Percentiles rank a stretch among this genome's conserved stretches.
phyloP scores from a whole-genome alignment of 2,797 vertebrate species.

The Antennarius maculatus region DNA sequence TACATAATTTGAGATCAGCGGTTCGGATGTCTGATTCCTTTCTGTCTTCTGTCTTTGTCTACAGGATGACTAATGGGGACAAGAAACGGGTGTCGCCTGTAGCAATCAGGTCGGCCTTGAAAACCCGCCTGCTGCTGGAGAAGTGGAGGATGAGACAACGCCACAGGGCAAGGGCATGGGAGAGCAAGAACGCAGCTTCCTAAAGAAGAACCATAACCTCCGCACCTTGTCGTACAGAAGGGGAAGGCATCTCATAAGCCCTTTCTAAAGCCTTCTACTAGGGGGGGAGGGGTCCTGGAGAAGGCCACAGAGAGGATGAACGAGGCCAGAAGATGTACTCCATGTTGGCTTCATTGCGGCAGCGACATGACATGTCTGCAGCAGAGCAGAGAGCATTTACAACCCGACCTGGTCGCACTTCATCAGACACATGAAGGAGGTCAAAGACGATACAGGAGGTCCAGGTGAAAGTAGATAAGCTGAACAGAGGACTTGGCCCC shows the following conservation, averaged over 20 bases:
- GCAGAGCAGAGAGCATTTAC: constrained; percentile 14
- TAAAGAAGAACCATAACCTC: constrained; percentile 34
- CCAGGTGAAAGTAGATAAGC: constrained; percentile 33
- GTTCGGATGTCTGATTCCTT: constrained; percentile 22
- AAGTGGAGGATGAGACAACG: constrained; percentile 61
- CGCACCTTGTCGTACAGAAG: constrained; percentile 24
- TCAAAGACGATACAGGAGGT: constrained; percentile 23
- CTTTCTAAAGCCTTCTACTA: constrained; percentile 22
- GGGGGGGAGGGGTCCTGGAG: too few species aligned
- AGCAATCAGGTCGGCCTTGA: constrained; percentile 10
- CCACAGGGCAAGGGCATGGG: constrained; percentile 45
- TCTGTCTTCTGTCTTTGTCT: constrained; percentile 23
- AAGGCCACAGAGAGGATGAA: constrained; percentile 10
- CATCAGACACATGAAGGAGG: constrained; percentile 1
- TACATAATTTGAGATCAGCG: constrained; percentile 8
- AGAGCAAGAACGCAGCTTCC: constrained; percentile 43
- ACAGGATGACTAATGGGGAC: constrained; percentile 42
- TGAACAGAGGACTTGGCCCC: constrained; percentile 15
- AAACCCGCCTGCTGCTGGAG: constrained; percentile 62
- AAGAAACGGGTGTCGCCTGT: constrained; percentile 6
- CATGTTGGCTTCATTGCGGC: constrained; percentile 1
- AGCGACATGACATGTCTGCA: neutral
- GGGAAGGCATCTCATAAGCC: constrained; percentile 19
- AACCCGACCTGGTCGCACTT: constrained; percentile 6
- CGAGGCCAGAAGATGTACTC: neutral